Percentiles rank a stretch among this genome's conserved stretches.
phyloP scores from a whole-genome alignment of 2,888 invertebrate genomes.

The Eupithecia subfuscata region DNA sequence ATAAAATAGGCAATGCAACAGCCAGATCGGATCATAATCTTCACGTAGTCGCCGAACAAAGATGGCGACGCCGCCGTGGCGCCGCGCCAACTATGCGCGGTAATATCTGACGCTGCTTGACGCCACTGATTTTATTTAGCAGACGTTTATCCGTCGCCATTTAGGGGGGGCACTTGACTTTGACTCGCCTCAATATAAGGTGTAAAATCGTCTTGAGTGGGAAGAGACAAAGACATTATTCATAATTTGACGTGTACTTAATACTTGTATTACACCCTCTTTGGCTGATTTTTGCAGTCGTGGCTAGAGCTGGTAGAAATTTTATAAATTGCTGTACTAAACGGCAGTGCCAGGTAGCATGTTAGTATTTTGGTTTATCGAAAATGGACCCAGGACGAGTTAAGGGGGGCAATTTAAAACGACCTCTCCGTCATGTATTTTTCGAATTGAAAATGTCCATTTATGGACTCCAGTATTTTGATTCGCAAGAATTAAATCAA shows the following conservation, averaged over 20 bases:
- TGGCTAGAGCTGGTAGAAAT: not conserved
- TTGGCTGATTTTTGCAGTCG: not conserved
- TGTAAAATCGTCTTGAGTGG: conserved; percentile 42
- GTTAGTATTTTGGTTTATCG: too few relatives aligned
- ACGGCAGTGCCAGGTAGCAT: not conserved
- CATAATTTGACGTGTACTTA: conserved; percentile 18
- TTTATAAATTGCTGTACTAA: not conserved
- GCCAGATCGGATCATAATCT: conserved; percentile 38
- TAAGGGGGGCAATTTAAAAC: not conserved
- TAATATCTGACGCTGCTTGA: conserved; percentile 72
- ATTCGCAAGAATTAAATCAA: conserved; percentile 29
- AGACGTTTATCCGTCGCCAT: conserved; percentile 61
- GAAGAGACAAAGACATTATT: conserved; percentile 43
- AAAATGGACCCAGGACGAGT: not conserved
- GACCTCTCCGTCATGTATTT: not conserved
- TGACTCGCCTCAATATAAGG: conserved; percentile 55
- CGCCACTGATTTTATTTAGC: conserved; percentile 61
- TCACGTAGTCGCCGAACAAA: conserved; percentile 44
- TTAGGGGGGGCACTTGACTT: conserved; percentile 71
- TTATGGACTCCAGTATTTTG: conserved; percentile 6
- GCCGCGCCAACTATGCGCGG: conserved; percentile 75
- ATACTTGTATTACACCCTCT: not conserved
- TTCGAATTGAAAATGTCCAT: not conserved
- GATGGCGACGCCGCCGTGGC: conserved; percentile 68
- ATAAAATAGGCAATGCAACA: conserved; percentile 11